These are phyloP conservation scores for Tetraodon nigroviridis DNA, from an alignment of 2,113 vertebrate species.

Conservation along the genomic window DNA sequence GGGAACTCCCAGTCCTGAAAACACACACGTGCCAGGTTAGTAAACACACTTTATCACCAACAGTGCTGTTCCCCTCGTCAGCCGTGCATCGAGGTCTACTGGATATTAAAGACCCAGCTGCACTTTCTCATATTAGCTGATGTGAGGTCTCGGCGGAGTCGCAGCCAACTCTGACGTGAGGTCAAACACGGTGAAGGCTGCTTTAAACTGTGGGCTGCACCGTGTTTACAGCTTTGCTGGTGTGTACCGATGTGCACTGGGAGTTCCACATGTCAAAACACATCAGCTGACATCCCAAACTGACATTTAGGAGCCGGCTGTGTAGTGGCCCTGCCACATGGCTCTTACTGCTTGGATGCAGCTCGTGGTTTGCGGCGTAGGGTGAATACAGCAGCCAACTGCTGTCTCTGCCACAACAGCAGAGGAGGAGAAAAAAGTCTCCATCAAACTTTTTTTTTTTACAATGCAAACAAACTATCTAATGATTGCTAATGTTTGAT, in stretches of 20 bases:
- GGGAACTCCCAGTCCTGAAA: slow-evolving; percentile 97
- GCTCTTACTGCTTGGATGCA: slow-evolving; percentile 4
- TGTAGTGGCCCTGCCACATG: slow-evolving; percentile 22
- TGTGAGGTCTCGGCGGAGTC: slow-evolving; percentile 39
- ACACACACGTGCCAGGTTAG: slow-evolving; percentile 6
- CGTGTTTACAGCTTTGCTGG: slow-evolving; percentile 42
- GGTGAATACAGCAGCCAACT: background rate
- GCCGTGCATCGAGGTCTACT: slow-evolving; percentile 9
- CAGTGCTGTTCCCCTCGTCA: slow-evolving; percentile 20
- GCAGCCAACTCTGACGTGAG: slow-evolving; percentile 28
- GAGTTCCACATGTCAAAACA: slow-evolving; percentile 55
- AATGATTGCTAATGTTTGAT: no score
- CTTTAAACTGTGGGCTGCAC: slow-evolving; percentile 12
- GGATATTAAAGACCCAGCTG: slow-evolving; percentile 25
- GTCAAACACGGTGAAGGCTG: slow-evolving; percentile 41
- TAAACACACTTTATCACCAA: slow-evolving; percentile 14
- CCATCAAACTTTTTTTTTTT: background rate
- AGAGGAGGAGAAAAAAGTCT: no score
- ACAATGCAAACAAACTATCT: background rate
- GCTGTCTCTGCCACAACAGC: background rate
- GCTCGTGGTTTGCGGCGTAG: slow-evolving; percentile 2
- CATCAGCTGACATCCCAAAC: slow-evolving; percentile 34
- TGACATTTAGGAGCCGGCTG: slow-evolving; percentile 43
- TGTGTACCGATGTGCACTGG: slow-evolving; percentile 31
- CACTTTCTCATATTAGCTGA: slow-evolving; percentile 40